Percentiles rank a stretch among this genome's conserved stretches.
phyloP scores from a whole-genome alignment of 2,888 invertebrate genomes.

The Dicyrtomina minuta region DNA sequence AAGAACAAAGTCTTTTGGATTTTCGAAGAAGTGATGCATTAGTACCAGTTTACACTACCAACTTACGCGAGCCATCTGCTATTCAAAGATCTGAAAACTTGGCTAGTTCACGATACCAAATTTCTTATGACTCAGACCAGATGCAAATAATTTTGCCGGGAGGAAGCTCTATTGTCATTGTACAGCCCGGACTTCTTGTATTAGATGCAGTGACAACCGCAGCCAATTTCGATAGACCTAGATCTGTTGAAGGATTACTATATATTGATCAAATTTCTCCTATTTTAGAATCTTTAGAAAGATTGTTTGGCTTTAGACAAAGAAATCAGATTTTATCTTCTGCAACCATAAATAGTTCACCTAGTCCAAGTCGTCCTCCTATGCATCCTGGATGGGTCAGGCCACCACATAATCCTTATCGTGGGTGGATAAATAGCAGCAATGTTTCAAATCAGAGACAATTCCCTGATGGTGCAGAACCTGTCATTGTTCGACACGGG shows the following conservation, averaged over 20 bases:
- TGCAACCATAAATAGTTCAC: not conserved
- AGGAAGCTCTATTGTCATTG: conserved; percentile 23
- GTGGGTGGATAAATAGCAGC: not conserved
- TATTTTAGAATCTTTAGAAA: conserved; percentile 44
- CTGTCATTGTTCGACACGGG: not conserved
- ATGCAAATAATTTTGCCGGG: conserved; percentile 23
- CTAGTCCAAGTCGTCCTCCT: not conserved
- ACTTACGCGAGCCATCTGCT: conserved; percentile 15
- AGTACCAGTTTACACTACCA: conserved; percentile 28
- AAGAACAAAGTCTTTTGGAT: conserved; percentile 41
- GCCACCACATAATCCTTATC: conserved; percentile 2
- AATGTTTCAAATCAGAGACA: conserved; percentile 4
- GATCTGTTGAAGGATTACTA: conserved; percentile 43
- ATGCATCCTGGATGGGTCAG: conserved; percentile 7
- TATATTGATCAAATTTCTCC: conserved; percentile 46
- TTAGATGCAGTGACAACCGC: conserved; percentile 45
- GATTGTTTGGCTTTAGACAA: conserved; percentile 45
- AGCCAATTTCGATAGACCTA: conserved; percentile 40
- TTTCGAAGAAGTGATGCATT: conserved; percentile 35
- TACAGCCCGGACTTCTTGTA: conserved; percentile 48
- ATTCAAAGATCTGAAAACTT: conserved; percentile 28
- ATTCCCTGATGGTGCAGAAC: not conserved
- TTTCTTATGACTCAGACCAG: conserved; percentile 29
- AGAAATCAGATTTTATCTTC: conserved; percentile 1
- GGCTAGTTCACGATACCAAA: conserved; percentile 14